A percentile compares a stretch with the other conserved stretches of the same genome.
Evolutionary conservation across 1,140 invertebrate genomes (phyloP).

Genomic region (Drosophila tristis): DNA sequence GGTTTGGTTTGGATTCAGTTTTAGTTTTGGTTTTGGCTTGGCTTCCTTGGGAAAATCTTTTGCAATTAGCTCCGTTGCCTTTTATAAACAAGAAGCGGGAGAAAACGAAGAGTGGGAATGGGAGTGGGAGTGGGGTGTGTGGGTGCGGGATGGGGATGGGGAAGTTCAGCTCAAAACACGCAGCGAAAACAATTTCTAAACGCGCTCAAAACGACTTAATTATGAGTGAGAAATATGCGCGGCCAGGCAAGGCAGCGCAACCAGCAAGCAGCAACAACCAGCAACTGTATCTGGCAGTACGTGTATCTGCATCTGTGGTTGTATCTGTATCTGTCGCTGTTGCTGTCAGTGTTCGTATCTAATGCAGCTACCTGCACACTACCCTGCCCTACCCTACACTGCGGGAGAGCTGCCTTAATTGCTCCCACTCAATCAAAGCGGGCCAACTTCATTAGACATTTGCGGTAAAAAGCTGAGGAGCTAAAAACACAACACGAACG

Average conservation of each 20-base stretch:
- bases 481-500: constrained; percentile 34
- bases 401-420: constrained; percentile 52
- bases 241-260: constrained; percentile 46
- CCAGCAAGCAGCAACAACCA: constrained; percentile 37
- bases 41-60: constrained; percentile 74
- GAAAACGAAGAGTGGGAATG: neutral
- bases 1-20: neutral
- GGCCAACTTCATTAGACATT: constrained; percentile 82
- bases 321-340: constrained; percentile 4
- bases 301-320: constrained; percentile 17
- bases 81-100: constrained; percentile 65
- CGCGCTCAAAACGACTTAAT: constrained; percentile 81
- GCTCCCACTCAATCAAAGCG: constrained; percentile 81
- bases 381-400: neutral
- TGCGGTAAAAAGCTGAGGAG: constrained; percentile 66
- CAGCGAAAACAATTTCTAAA: constrained; percentile 83
- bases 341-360: constrained; percentile 16
- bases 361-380: neutral
- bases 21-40: constrained; percentile 14
- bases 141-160: too few relatives aligned
- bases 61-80: constrained; percentile 74
- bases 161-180: constrained; percentile 49
- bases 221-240: constrained; percentile 82
- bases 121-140: neutral
- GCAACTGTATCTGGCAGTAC: constrained; percentile 65